Evolutionary conservation across 2,888 invertebrate species (phyloP).

Genomic region (Trissolcus japonicus): DNA sequence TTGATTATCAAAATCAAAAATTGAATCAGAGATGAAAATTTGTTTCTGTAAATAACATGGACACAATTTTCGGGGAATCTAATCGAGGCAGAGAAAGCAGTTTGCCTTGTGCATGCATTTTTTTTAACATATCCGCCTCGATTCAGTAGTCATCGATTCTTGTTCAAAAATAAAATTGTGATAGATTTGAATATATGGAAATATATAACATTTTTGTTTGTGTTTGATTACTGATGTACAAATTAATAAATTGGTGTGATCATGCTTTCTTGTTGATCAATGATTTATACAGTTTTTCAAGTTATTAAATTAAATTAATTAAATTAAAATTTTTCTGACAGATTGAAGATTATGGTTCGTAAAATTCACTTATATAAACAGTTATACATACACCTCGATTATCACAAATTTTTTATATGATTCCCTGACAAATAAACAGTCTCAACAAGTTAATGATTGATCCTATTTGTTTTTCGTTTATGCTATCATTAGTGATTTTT

Average conservation of each 20-base stretch:
- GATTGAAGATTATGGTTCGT: neutral
- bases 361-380: neutral
- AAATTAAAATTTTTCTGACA: neutral
- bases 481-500: too few species aligned
- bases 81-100: neutral
- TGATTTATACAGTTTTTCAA: neutral
- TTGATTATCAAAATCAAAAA: too few species aligned
- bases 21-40: too few species aligned
- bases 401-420: conserved; percentile 1
- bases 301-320: too few species aligned
- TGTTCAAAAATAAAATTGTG: conserved; percentile 14
- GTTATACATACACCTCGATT: neutral
- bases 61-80: too few species aligned
- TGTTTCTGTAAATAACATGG: too few species aligned
- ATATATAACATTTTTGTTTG: conserved; percentile 5
- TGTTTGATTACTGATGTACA: neutral
- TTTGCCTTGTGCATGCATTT: neutral
- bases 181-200: conserved; percentile 6
- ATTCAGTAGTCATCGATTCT: conserved; percentile 12
- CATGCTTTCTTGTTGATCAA: neutral
- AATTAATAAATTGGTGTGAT: conserved; percentile 10
- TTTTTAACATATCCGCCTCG: conserved; percentile 8
- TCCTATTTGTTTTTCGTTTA: too few species aligned
- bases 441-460: conserved; percentile 16
- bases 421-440: conserved; percentile 1